Percentiles rank a stretch among this genome's conserved stretches.
phyloP scores from a whole-genome alignment of 2,797 vertebrate genomes.

The Balearica regulorum region DNA sequence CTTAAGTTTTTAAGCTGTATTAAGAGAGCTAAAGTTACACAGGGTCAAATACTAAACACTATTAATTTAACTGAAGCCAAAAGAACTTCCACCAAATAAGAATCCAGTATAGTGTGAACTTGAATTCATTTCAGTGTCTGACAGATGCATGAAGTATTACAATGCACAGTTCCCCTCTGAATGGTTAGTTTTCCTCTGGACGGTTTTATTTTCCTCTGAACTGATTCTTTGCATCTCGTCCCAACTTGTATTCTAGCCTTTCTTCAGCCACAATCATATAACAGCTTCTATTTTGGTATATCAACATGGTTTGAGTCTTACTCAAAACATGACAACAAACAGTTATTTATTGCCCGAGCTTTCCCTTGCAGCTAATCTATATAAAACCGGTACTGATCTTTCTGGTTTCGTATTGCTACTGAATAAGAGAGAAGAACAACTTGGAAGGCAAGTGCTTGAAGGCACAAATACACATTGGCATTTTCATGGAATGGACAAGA shows the following conservation, averaged over 20 bases:
- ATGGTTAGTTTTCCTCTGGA: not conserved
- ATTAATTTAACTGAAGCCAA: not conserved
- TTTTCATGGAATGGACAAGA: not conserved
- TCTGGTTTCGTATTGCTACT: not conserved
- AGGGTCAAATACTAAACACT: not conserved
- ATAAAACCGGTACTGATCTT: not conserved
- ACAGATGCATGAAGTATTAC: not conserved
- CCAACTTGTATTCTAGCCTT: not conserved
- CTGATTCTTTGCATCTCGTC: not conserved
- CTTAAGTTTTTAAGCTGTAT: not conserved
- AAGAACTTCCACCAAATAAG: not conserved
- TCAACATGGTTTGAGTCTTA: not conserved
- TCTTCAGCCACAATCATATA: not conserved
- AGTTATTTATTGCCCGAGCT: not conserved
- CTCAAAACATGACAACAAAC: not conserved
- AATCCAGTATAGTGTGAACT: not conserved
- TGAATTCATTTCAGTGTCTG: not conserved
- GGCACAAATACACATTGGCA: not conserved
- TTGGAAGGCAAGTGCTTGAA: not conserved
- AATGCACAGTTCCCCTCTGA: not conserved
- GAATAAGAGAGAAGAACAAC: not conserved
- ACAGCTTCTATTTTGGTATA: not conserved
- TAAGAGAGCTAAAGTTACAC: not conserved
- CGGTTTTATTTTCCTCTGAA: not conserved
- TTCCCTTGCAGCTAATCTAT: not conserved